Base-by-base conservation (phyloP, 2,113 vertebrate species). In the Marcusenius ussheri region DNA sequence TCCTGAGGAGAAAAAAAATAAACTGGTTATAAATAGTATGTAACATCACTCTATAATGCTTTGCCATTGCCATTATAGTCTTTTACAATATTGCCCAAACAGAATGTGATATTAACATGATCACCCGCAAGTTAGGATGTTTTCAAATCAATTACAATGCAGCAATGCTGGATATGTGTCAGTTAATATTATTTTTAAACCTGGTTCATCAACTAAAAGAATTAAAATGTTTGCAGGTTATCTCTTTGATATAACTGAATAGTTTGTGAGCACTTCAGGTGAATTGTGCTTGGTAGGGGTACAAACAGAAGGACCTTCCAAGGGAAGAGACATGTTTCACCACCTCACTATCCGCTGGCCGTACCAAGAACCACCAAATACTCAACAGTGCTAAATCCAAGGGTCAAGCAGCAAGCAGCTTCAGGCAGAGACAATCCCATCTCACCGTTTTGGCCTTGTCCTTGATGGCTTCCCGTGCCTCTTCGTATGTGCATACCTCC, bases 381-480 rank as follows among this genome's bases (percentile, higher is more conserved):
- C 80, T 83, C 77, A 83, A 21, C 31, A 9, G 39, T 42, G 42
- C 74, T 42, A 80, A 80, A 80, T 39, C 4, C 35, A 80, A 45
- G 5, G 1, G 9, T 83, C 77, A 39, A 42, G 39, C 35, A 45
- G 62, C 9, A 66, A 83, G 15, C 35, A 83, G 2, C 77, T 42
- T 83, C 77, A 83, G 77, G 17, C 13, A 42, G 35, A 42, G 31
- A 17, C 13, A 83, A 7, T 83, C 13, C 15, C 21, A 84, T 87
- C 91, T 83, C 91, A 99, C 98, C 95, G 96, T 96, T 92, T 94
- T 19, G 6, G 50, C 0, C 15, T 96, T 87, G 87, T 99, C 97
- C 93, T 97, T 95, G 90, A 97, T 98, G 90, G 97, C 17, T 92
- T 99, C 98, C 92, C 97, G 96, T 17, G 97, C 98, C 95, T 99